phyloP scores from a whole-genome alignment of 2,888 invertebrate genomes.

The Harpalus rubripes region DNA sequence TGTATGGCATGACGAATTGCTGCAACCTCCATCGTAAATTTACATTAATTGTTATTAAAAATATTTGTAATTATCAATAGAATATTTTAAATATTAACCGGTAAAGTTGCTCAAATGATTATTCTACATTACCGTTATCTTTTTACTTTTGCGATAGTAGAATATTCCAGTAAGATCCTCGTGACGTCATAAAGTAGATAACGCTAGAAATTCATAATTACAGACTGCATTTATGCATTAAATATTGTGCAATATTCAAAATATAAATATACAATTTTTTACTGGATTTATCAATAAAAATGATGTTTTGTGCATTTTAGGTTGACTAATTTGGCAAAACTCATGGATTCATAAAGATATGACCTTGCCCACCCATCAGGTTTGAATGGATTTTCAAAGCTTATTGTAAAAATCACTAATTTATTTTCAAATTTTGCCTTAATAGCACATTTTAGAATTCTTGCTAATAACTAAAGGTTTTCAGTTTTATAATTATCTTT shows the following conservation, averaged over 20 bases:
- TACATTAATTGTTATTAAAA: no score
- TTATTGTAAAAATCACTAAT: slow-evolving; percentile 1
- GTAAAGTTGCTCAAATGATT: no score
- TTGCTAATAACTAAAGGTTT: not conserved
- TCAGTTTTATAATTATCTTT: not conserved
- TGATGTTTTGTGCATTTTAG: slow-evolving; percentile 42
- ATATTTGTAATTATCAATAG: no score
- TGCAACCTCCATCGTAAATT: no score
- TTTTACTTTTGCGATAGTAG: no score
- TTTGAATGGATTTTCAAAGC: slow-evolving; percentile 29
- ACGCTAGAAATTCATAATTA: not conserved
- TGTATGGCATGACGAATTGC: not conserved
- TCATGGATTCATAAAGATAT: slow-evolving; percentile 23
- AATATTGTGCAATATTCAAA: not conserved
- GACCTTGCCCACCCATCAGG: slow-evolving; percentile 39
- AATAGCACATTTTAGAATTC: no score
- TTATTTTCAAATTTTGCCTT: not conserved
- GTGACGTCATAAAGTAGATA: not conserved
- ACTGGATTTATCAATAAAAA: not conserved
- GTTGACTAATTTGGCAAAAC: slow-evolving; percentile 30
- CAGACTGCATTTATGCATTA: not conserved
- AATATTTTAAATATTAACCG: no score
- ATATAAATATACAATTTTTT: no score
- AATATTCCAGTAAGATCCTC: no score
- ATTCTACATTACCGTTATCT: no score